Base-by-base conservation (phyloP, 2,797 vertebrate genomes). In the Liparis tanakae region DNA sequence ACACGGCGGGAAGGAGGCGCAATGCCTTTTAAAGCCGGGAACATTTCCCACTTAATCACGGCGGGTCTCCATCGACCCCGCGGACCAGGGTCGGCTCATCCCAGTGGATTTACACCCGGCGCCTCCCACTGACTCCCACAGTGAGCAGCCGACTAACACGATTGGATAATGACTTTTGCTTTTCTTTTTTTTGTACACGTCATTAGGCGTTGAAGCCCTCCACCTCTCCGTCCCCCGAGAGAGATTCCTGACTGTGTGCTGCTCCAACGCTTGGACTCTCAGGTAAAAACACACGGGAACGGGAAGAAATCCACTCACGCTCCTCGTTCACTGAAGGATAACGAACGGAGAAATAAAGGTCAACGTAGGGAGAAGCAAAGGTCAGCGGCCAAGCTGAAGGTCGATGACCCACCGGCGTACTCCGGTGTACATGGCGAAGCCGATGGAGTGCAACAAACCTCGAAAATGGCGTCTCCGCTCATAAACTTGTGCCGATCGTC, bases 261-360 rank as follows among this genome's bases (percentile, higher is more conserved):
- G 69, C 70, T 62, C 54, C 3, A 1, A 30, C 2, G 18, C 60
- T 66, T 34, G 25, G 25, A 30, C 2, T 30, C 51, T 17, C 30
- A n/a, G 22, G 65, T 33, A 72, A 74, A 74, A 34, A 74, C 57
- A 56, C 33, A 33, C 6, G 59, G 34, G 69, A 63, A 55, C 3
- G 44, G 22, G 57, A 13, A 43, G n/a, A 63, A 76, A 88, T 87
- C 22, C 33, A 84, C 81, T 54, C 67, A 44, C 25, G 25, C 57
- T 84, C 71, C 72, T 82, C 74, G 82, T 85, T 87, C 87, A 75
- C 10, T 69, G 74, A 60, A 70, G 59, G 61, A 76, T 62, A 85
- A 80, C 62, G 22, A 74, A 77, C 22, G 43, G 58, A 74, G 82
- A 67, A 72, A 69, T 64, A 85, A 91, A 89, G 88, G 86, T 88